Evolutionary conservation across 2,113 vertebrate species (phyloP).

Genomic region (Canis aureus): DNA sequence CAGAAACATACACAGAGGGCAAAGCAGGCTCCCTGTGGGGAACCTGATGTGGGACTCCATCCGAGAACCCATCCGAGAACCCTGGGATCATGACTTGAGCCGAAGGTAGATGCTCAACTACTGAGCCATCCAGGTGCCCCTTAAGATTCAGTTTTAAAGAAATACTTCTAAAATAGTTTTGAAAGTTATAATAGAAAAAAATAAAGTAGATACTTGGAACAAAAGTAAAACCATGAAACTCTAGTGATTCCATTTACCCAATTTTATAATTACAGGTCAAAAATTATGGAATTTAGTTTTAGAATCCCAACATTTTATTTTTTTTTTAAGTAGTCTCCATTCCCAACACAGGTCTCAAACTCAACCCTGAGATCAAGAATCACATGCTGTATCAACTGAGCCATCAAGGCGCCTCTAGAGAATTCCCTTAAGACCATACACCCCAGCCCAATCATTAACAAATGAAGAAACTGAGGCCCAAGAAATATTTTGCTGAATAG

Average conservation of each 20-base stretch:
- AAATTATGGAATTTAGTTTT: neutral
- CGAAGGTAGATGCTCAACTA: too few relatives aligned
- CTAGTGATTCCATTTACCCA: neutral
- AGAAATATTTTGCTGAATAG: neutral
- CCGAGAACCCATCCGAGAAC: too few relatives aligned
- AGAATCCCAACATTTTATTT: neutral
- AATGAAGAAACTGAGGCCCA: neutral
- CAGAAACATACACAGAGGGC: too few relatives aligned
- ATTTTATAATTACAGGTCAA: neutral
- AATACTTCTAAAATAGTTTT: conserved; percentile 20
- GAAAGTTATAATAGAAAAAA: conserved; percentile 8
- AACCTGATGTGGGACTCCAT: too few relatives aligned
- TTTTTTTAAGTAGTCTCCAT: neutral
- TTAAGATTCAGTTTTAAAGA: conserved; percentile 34
- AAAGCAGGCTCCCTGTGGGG: too few relatives aligned
- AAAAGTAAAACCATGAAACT: neutral
- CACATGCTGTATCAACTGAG: neutral
- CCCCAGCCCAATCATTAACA: neutral
- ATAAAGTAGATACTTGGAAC: neutral
- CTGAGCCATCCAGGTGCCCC: too few relatives aligned
- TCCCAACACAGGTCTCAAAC: neutral
- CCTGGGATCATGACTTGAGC: too few relatives aligned
- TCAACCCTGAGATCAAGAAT: neutral
- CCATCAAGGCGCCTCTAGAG: neutral
- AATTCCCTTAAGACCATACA: neutral